Conservation (phyloP, 2,113 vertebrate species). For the Parotia lawesii region DNA sequence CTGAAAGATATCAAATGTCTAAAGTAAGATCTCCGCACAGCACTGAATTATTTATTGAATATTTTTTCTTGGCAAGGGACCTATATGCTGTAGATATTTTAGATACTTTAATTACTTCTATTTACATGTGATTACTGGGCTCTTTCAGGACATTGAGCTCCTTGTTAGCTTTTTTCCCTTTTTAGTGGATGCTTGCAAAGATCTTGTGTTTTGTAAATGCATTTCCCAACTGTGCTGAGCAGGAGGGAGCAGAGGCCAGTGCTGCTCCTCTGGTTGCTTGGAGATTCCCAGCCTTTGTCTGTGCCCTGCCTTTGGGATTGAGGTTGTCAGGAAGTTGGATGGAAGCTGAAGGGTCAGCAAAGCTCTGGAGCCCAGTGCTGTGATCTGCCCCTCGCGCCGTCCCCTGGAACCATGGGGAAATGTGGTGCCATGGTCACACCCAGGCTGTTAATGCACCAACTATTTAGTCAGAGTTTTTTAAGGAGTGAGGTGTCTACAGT, state of each 20-base stretch:
- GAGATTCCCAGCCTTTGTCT: neutral
- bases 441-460: neutral
- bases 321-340: neutral
- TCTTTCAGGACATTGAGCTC: neutral
- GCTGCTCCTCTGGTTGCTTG: neutral
- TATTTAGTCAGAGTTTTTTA: neutral
- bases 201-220: neutral
- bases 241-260: neutral
- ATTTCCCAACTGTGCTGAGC: neutral
- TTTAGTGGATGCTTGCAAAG: neutral
- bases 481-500: neutral
- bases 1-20: neutral
- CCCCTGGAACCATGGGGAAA: fast-evolving
- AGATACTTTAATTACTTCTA: slow-evolving; percentile 32
- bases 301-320: neutral
- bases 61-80: neutral
- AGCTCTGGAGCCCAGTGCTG: neutral
- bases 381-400: neutral
- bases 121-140: neutral
- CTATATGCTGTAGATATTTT: neutral
- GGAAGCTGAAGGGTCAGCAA: neutral
- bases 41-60: slow-evolving; percentile 36
- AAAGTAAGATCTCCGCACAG: neutral
- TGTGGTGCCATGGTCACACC: neutral
- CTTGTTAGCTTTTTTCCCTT: neutral